phyloP scores from a whole-genome alignment of 2,797 vertebrate genomes.

The Pangasius mekongensis region DNA sequence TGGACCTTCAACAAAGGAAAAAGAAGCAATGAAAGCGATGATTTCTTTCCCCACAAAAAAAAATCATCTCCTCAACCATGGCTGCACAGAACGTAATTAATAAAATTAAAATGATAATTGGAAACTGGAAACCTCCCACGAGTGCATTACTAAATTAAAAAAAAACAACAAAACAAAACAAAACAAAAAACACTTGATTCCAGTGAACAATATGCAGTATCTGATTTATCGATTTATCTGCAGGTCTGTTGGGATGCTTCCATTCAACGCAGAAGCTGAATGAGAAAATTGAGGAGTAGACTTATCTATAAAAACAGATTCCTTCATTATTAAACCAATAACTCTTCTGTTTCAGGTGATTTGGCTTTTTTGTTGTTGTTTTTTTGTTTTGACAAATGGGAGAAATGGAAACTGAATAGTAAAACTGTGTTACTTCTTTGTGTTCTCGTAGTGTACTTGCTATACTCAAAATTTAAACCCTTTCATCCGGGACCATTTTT shows the following conservation, averaged over 20 bases:
- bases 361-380: neutral
- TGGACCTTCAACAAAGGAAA: constrained; percentile 43
- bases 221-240: constrained; percentile 48
- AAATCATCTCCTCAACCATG: constrained; percentile 17
- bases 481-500: neutral
- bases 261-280: constrained; percentile 12
- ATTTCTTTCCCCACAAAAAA: neutral
- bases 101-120: constrained; percentile 47
- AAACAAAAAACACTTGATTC: neutral
- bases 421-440: neutral
- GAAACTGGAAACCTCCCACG: constrained; percentile 26
- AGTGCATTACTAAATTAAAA: constrained; percentile 14
- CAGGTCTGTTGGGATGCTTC: constrained; percentile 14
- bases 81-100: constrained; percentile 33
- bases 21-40: neutral
- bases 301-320: constrained; percentile 40
- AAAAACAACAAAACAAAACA: neutral
- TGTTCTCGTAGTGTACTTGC: neutral
- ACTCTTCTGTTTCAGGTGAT: neutral
- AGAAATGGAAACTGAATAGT: neutral
- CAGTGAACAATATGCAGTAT: constrained; percentile 42
- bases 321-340: constrained; percentile 13
- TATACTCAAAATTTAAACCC: neutral
- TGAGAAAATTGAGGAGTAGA: constrained; percentile 23
- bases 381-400: neutral